A percentile compares a stretch with the other conserved stretches of the same genome.
Evolutionary conservation across 2,797 vertebrate species (phyloP).

Genomic region (Rhincodon typus): DNA sequence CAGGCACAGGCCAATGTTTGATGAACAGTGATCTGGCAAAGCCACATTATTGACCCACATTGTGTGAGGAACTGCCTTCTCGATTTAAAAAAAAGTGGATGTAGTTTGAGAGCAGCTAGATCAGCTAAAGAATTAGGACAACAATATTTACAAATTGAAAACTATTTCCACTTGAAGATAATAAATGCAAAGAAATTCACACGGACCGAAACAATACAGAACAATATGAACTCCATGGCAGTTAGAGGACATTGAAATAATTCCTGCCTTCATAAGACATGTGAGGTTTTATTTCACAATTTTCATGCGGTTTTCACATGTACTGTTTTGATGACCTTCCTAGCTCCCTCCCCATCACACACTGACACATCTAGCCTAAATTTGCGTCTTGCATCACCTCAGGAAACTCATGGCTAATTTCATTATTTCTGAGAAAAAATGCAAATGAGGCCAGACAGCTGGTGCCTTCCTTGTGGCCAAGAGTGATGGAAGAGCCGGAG

Average conservation of each 20-base stretch:
- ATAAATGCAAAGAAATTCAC: slow-evolving; percentile 16
- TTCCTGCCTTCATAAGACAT: slow-evolving; percentile 36
- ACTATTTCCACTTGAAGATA: not conserved
- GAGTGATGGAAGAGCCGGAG: slow-evolving; percentile 80
- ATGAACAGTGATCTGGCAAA: not conserved
- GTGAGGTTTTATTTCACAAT: slow-evolving; percentile 44
- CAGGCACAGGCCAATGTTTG: not conserved
- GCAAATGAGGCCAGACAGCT: slow-evolving; percentile 97
- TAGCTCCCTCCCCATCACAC: slow-evolving; percentile 54
- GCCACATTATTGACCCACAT: not conserved
- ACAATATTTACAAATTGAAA: not conserved
- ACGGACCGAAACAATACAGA: not conserved
- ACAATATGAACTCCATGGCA: not conserved
- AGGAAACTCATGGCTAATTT: slow-evolving; percentile 96
- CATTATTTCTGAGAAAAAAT: slow-evolving; percentile 89
- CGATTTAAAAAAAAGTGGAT: not conserved
- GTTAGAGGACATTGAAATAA: slow-evolving; percentile 23
- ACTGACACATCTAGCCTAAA: slow-evolving; percentile 69
- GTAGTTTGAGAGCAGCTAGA: not conserved
- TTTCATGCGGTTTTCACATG: too few species aligned
- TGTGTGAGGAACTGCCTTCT: too few species aligned
- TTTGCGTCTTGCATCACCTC: slow-evolving; percentile 80
- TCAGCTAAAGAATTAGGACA: not conserved
- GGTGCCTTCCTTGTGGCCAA: slow-evolving; percentile 74
- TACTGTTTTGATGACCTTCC: slow-evolving; percentile 65